These are phyloP conservation scores for Podocnemis expansa DNA, from an alignment of 2,113 vertebrate genomes.

Conservation along the genomic window DNA sequence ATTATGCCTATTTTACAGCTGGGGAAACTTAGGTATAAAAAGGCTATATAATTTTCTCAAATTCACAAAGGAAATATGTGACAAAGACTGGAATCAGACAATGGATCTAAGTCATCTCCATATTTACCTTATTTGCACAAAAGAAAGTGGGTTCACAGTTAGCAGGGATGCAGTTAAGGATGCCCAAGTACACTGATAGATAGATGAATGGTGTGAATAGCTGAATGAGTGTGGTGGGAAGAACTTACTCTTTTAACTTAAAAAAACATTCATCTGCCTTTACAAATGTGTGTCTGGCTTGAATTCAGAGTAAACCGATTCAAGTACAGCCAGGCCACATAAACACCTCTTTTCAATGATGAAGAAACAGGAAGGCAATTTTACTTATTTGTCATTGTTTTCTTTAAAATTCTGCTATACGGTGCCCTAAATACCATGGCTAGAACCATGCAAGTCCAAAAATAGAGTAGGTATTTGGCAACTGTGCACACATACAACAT, in stretches of 20 bases:
- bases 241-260: neutral
- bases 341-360: neutral
- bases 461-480: neutral
- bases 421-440: neutral
- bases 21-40: neutral
- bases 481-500: neutral
- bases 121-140: neutral
- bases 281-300: neutral
- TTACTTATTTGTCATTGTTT: neutral
- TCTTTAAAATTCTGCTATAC: neutral
- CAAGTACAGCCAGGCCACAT: neutral
- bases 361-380: neutral
- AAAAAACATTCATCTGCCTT: neutral
- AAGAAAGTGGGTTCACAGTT: neutral
- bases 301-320: neutral
- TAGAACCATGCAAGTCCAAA: neutral
- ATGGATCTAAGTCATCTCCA: neutral
- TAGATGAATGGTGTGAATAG: neutral
- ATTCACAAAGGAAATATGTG: neutral
- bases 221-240: neutral
- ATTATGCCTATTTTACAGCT: neutral
- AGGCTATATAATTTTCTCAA: neutral
- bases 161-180: neutral
- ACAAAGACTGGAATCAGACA: neutral
- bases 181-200: too few relatives aligned